Percentiles rank a stretch among this genome's conserved stretches.
Evolutionary conservation across 2,113 vertebrate species (phyloP).

Genomic region (human): DNA sequence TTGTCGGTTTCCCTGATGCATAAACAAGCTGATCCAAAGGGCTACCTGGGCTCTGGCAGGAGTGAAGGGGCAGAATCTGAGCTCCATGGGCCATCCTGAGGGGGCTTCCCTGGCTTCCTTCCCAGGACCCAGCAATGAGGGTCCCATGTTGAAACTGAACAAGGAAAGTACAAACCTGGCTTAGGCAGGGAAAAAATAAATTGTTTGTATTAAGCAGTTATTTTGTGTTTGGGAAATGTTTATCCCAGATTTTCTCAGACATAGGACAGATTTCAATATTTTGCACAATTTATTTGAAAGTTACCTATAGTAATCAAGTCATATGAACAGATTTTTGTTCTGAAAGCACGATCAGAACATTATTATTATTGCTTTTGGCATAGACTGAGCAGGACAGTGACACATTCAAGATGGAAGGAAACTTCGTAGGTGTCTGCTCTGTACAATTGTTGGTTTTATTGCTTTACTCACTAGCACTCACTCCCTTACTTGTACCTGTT

Average conservation of each 20-base stretch:
- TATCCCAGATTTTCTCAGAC: rapidly evolving
- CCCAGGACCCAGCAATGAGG: no score
- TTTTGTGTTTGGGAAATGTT: rapidly evolving
- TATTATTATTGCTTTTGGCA: not conserved
- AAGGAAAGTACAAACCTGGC: rapidly evolving
- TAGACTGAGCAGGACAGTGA: not conserved
- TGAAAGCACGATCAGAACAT: not conserved
- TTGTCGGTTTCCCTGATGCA: conserved; percentile 18
- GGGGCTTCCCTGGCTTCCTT: not conserved
- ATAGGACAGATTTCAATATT: rapidly evolving
- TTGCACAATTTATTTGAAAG: rapidly evolving
- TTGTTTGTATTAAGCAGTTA: no score
- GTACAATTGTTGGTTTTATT: not conserved
- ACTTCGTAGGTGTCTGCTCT: no score
- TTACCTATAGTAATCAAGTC: rapidly evolving
- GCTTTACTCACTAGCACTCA: not conserved
- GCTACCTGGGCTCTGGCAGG: not conserved
- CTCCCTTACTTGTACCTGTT: no score
- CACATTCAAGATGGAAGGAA: not conserved
- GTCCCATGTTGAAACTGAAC: no score
- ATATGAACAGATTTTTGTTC: not conserved
- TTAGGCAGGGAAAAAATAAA: rapidly evolving
- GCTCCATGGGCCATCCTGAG: rapidly evolving
- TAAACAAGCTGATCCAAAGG: not conserved
- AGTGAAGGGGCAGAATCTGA: rapidly evolving